Evolutionary conservation across 2,797 vertebrate species (phyloP).

Genomic region (Pogonophryne albipinna): DNA sequence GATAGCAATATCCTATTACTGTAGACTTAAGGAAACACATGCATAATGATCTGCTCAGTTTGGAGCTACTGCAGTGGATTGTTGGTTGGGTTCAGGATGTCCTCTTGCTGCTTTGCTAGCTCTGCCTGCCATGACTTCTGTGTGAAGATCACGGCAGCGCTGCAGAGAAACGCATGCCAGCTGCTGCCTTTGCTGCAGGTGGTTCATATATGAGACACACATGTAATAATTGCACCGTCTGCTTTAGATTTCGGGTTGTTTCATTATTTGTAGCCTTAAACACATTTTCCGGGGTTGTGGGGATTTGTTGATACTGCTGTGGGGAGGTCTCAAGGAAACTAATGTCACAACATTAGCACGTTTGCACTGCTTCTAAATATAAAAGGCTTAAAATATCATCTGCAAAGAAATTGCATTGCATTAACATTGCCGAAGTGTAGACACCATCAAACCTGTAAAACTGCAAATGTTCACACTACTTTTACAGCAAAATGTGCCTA

Average conservation of each 20-base stretch:
- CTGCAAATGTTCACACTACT: background rate
- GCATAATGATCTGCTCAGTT: slow-evolving; percentile 18
- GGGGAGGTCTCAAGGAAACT: background rate
- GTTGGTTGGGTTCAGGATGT: slow-evolving; percentile 44
- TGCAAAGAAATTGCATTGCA: slow-evolving; percentile 17
- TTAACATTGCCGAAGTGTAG: slow-evolving; percentile 13
- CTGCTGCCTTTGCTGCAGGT: slow-evolving; percentile 79
- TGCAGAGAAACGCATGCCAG: slow-evolving; percentile 70
- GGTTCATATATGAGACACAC: slow-evolving; percentile 69
- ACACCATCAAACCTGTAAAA: slow-evolving; percentile 9
- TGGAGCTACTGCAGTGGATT: slow-evolving; percentile 32
- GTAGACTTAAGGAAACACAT: slow-evolving; percentile 11
- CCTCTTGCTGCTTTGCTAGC: slow-evolving; percentile 53
- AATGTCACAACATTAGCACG: background rate
- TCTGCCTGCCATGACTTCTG: slow-evolving; percentile 51
- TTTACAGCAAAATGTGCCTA: background rate
- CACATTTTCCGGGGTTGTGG: slow-evolving; percentile 28
- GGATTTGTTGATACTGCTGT: slow-evolving; percentile 3
- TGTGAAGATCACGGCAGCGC: slow-evolving; percentile 49
- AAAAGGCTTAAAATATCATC: background rate
- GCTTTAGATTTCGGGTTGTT: slow-evolving; percentile 47
- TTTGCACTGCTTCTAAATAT: slow-evolving; percentile 8
- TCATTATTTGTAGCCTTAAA: slow-evolving; percentile 31
- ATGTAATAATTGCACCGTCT: slow-evolving; percentile 64
- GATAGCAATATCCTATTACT: slow-evolving; percentile 6